These are phyloP conservation scores for Leucophenga maculata DNA, from an alignment of 2,888 invertebrate genomes.

Conservation along the genomic window DNA sequence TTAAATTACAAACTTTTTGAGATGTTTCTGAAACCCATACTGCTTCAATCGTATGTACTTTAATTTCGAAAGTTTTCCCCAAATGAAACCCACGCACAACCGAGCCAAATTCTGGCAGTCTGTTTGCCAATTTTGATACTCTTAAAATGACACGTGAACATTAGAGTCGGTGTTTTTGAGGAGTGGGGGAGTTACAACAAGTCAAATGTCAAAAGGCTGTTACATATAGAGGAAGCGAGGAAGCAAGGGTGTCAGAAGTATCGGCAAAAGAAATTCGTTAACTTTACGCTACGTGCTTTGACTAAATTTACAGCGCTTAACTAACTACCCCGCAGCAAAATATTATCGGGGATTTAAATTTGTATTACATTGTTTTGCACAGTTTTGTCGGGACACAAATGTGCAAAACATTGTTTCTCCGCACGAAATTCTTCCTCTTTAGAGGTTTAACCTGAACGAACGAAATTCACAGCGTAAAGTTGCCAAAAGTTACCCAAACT, in stretches of 20 bases:
- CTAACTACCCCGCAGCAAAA: slow-evolving; percentile 35
- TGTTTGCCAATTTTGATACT: slow-evolving; percentile 63
- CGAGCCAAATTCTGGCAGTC: slow-evolving; percentile 37
- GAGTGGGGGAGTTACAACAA: slow-evolving; percentile 6
- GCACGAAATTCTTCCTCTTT: not conserved
- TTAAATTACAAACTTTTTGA: no score
- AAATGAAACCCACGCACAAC: not conserved
- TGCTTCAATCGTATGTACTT: not conserved
- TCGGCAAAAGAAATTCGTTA: slow-evolving; percentile 55
- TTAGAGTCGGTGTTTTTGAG: slow-evolving; percentile 36
- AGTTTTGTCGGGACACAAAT: not conserved
- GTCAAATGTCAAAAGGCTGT: not conserved
- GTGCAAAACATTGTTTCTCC: no score
- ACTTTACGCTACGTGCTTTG: slow-evolving; percentile 69
- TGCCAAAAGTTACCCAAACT: not conserved
- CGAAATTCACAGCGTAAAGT: not conserved
- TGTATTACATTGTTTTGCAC: not conserved
- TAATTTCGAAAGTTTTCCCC: slow-evolving; percentile 33
- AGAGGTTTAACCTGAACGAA: not conserved
- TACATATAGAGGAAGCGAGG: not conserved
- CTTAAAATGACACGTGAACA: slow-evolving; percentile 60
- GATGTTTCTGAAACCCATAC: no score
- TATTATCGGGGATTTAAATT: slow-evolving; percentile 10
- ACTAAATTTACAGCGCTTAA: slow-evolving; percentile 68
- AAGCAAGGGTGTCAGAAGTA: slow-evolving; percentile 3